Evolutionary conservation across 1,140 invertebrate species (phyloP).

Genomic region (Mercenaria mercenaria): DNA sequence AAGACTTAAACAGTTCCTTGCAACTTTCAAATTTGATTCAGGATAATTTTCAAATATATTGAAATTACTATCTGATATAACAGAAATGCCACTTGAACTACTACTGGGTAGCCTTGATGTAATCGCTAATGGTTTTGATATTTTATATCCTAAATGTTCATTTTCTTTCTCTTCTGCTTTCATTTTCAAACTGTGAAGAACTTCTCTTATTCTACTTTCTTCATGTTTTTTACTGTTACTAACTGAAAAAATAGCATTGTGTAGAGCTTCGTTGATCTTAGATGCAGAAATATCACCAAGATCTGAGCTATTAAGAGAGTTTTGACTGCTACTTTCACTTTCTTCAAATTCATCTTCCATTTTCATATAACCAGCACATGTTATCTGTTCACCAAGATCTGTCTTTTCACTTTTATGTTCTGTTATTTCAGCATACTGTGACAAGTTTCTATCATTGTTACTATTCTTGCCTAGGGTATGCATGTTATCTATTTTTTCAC

Average conservation of each 20-base stretch:
- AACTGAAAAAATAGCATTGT: constrained; percentile 1
- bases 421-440: background rate
- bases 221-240: background rate
- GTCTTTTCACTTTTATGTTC: background rate
- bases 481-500: background rate
- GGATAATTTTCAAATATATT: background rate
- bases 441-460: background rate
- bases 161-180: constrained; percentile 7
- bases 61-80: background rate
- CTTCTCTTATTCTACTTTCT: background rate
- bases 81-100: background rate
- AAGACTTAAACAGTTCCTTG: no score
- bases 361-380: background rate
- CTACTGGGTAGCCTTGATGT: background rate
- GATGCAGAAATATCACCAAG: constrained; percentile 28
- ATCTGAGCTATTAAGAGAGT: background rate
- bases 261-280: constrained; percentile 36
- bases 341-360: constrained; percentile 3
- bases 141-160: background rate
- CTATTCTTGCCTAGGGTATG: background rate
- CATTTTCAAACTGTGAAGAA: constrained; percentile 1
- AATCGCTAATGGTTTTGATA: background rate
- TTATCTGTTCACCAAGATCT: background rate
- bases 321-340: background rate
- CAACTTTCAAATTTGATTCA: background rate